Conservation (phyloP, 30 jellyfish, hydroid and myxozoan genomes). For the Aurelia sp. region DNA sequence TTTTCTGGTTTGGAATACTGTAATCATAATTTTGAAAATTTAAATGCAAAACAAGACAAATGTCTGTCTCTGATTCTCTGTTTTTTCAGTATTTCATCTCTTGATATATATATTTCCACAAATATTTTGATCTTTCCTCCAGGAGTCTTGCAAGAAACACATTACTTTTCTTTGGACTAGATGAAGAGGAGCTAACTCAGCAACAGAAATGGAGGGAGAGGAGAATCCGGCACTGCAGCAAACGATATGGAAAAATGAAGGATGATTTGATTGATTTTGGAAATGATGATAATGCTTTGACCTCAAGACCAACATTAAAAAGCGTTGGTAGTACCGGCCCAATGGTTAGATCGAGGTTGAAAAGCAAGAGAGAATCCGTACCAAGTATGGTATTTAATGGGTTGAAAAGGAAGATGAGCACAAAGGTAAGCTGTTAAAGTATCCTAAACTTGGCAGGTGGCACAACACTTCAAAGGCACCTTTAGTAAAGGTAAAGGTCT, state of each 20-base stretch:
- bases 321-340: constrained; percentile 51
- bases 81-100: background rate
- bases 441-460: too few species aligned
- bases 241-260: constrained; percentile 70
- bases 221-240: constrained; percentile 73
- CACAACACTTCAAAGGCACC: too few species aligned
- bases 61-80: too few species aligned
- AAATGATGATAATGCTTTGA: constrained; percentile 6
- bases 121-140: background rate
- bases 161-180: constrained; percentile 61
- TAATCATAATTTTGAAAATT: too few species aligned
- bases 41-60: too few species aligned
- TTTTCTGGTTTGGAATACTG: too few species aligned
- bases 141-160: constrained; percentile 80
- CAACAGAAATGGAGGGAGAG: constrained; percentile 83
- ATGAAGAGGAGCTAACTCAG: constrained; percentile 42
- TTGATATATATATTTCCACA: too few species aligned
- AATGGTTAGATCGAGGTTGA: constrained; percentile 33
- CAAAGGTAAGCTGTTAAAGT: constrained; percentile 41
- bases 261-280: constrained; percentile 56
- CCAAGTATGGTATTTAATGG: constrained; percentile 82
- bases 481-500: too few species aligned
- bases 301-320: constrained; percentile 52
- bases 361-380: constrained; percentile 70
- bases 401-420: constrained; percentile 61